A percentile compares a stretch with the other conserved stretches of the same genome.
Conservation (phyloP, 2,888 invertebrate genomes). For the Cantharis nigra region DNA sequence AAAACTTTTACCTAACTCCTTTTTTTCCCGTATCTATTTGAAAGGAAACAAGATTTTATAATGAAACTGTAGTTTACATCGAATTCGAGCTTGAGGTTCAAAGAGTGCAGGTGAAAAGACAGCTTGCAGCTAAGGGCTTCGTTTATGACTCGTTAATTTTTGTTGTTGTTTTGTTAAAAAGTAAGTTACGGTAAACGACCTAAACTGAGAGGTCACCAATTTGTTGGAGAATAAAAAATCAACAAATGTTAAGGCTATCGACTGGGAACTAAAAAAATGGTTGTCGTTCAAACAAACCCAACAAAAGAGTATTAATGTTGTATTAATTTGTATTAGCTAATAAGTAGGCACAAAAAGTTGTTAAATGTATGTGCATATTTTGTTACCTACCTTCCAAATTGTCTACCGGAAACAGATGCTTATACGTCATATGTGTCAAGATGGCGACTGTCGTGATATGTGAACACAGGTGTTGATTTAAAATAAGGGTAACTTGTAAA, state of each 20-base stretch:
- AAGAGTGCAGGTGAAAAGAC: not conserved
- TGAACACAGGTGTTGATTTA: slow-evolving; percentile 2
- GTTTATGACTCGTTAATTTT: not conserved
- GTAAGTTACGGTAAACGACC: not conserved
- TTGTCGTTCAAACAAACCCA: not conserved
- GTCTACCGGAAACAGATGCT: slow-evolving; percentile 9
- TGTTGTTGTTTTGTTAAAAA: not conserved
- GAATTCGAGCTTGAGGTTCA: not conserved
- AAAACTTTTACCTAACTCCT: too few species aligned
- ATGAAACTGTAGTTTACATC: not conserved
- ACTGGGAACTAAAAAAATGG: not conserved
- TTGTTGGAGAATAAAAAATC: not conserved
- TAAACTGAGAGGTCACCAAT: not conserved
- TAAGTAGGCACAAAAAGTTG: not conserved
- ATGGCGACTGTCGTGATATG: slow-evolving; percentile 3
- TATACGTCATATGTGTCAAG: slow-evolving; percentile 2
- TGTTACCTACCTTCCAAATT: not conserved
- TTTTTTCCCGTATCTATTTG: too few species aligned
- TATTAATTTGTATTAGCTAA: not conserved
- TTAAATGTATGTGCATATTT: not conserved
- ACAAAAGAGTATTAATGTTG: not conserved
- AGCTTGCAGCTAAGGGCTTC: not conserved
- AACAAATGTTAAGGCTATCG: not conserved
- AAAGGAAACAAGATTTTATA: not conserved
- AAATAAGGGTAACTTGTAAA: slow-evolving; percentile 1